Base-by-base conservation (phyloP, 2,113 vertebrate genomes). In the Hemichromis elongatus region DNA sequence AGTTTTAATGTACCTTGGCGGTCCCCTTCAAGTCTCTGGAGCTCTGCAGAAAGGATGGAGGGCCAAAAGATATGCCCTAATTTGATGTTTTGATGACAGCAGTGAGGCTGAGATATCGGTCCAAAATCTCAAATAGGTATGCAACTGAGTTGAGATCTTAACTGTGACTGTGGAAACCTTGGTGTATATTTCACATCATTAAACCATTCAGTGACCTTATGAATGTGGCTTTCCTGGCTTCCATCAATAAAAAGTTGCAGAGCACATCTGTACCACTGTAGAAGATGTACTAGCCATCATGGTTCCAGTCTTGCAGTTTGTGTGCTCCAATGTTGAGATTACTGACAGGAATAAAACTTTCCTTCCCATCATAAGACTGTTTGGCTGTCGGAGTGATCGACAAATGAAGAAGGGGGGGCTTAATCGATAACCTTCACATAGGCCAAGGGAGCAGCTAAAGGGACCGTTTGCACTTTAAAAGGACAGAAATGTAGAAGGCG, bases 381-480 rank as follows among this genome's bases (percentile, higher is more conserved):
- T 18, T 56, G 52, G 18, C 73, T 50, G 42, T 85, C 55, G 78
- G 47, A 47, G 55, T 81, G 79, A 93, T 24, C 33, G 80, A 75
- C 54, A 83, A 55, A 86, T 78, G 50, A 42, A 85, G 80, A 82
- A 9, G 79, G 73, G 4, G 87, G 80, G 79, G 5, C 24, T 52
- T 80, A 79, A 96, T 95, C 78, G 81, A 96, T 94, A 82, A 21
- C 28, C 79, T 12, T 83, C 33, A 83, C 14, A 24, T 19, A 61
- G 82, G 40, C 61, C 85, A 84, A 55, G 68, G 35, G 42, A 88
- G 54, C 79, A 86, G 79, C 82, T 80, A 30, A 14, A 53, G 52
- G 88, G 83, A 92, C 52, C 26, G 80, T 92, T 93, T 91, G 87
- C 89, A 92, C 91, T 94, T 93, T 83, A 84, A 92, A 93, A 92